Conservation (phyloP, 1,140 invertebrate genomes). For the Eriocheir sinensis region DNA sequence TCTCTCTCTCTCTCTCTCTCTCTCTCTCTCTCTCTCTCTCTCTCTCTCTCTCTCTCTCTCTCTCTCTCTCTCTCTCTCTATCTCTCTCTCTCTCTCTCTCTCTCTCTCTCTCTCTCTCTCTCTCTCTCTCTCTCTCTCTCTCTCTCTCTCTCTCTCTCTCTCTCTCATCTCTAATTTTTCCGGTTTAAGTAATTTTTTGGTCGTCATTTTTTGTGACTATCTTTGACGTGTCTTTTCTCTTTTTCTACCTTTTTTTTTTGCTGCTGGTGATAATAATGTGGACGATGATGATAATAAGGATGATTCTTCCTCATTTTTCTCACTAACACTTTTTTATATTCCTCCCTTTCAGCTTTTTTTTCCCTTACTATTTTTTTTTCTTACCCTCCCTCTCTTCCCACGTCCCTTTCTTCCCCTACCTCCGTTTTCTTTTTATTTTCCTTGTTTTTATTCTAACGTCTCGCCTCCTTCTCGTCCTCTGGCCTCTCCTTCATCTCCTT, state of each 20-base stretch:
- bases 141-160: conserved; percentile 3
- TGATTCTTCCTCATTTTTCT: too few species aligned
- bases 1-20: too few species aligned
- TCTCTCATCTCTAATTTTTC: background rate
- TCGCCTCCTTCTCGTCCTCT: background rate
- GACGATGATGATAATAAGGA: too few species aligned
- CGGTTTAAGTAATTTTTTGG: background rate
- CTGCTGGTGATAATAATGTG: too few species aligned
- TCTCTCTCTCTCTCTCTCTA: too few species aligned
- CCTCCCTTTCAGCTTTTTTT: too few species aligned
- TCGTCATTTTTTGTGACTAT: background rate
- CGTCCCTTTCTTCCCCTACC: background rate
- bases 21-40: too few species aligned
- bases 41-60: too few species aligned
- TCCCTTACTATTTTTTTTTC: background rate
- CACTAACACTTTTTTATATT: too few species aligned
- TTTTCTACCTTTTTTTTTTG: background rate
- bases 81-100: too few species aligned
- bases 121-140: too few species aligned
- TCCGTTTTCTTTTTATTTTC: background rate
- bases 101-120: too few species aligned
- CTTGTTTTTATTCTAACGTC: background rate
- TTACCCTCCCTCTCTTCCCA: background rate
- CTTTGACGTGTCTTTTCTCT: background rate
- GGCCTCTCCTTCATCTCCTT: background rate